Conservation (phyloP, 2,888 invertebrate species). For the Erannis defoliaria region DNA sequence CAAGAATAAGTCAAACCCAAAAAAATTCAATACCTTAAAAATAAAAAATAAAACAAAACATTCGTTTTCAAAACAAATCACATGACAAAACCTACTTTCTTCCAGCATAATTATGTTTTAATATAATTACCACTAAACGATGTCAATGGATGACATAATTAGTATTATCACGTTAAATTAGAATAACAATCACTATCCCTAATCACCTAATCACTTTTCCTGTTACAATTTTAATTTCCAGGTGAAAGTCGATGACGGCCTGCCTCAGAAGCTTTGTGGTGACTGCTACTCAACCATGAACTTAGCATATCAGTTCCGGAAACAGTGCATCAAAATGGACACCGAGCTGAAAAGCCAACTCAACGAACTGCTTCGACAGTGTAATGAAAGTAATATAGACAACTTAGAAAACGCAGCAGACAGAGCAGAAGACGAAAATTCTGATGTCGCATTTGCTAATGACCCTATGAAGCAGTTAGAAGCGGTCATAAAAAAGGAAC, state of each 20-base stretch:
- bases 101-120: too few species aligned
- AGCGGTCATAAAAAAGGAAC: slow-evolving; percentile 75
- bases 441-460: slow-evolving; percentile 63
- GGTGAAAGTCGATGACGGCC: slow-evolving; percentile 73
- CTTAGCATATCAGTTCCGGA: slow-evolving; percentile 75
- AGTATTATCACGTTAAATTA: too few species aligned
- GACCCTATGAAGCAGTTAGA: slow-evolving; percentile 76
- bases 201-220: background rate
- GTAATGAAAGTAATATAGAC: slow-evolving; percentile 49
- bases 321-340: slow-evolving; percentile 80
- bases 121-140: too few species aligned
- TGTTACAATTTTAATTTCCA: slow-evolving; percentile 59
- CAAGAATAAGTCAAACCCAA: too few species aligned
- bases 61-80: too few species aligned
- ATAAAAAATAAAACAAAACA: too few species aligned
- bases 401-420: slow-evolving; percentile 44
- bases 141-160: too few species aligned
- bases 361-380: slow-evolving; percentile 56
- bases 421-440: slow-evolving; percentile 26
- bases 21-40: too few species aligned
- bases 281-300: slow-evolving; percentile 72
- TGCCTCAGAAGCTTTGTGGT: slow-evolving; percentile 77
- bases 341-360: slow-evolving; percentile 73
- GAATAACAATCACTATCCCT: background rate
- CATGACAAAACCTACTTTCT: too few species aligned